A percentile compares a stretch with the other conserved stretches of the same genome.
phyloP scores from a whole-genome alignment of 2,797 vertebrate species.

The Eospalax fontanierii region DNA sequence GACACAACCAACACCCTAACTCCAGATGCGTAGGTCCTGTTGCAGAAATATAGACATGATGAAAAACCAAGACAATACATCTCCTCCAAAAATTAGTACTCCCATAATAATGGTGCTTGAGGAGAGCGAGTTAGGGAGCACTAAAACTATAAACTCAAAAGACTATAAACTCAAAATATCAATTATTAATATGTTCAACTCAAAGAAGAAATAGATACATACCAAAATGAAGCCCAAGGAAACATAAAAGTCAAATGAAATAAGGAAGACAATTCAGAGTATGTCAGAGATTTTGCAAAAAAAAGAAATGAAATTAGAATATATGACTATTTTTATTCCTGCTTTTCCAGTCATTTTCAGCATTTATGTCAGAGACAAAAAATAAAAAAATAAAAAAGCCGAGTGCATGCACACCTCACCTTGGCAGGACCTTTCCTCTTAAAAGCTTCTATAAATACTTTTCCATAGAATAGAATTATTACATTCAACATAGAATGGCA shows the following conservation, averaged over 20 bases:
- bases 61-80: background rate
- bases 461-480: conserved; percentile 56
- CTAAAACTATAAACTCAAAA: too few relatives aligned
- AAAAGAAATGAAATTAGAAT: conserved; percentile 27
- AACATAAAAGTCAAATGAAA: background rate
- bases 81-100: background rate
- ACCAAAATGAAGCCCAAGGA: background rate
- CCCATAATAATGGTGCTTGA: background rate
- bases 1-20: too few relatives aligned
- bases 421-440: conserved; percentile 44
- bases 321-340: background rate
- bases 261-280: background rate
- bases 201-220: background rate
- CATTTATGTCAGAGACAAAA: conserved; percentile 46
- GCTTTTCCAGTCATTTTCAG: conserved; percentile 61
- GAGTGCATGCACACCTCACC: background rate
- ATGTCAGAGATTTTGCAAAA: background rate
- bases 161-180: background rate
- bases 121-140: background rate
- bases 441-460: conserved; percentile 64
- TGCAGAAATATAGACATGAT: background rate
- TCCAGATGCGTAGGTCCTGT: background rate
- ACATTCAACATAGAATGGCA: conserved; percentile 36
- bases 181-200: background rate
- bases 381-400: background rate